Base-by-base conservation (phyloP, 1,140 invertebrate genomes). In the Lasaia peninsularis region DNA sequence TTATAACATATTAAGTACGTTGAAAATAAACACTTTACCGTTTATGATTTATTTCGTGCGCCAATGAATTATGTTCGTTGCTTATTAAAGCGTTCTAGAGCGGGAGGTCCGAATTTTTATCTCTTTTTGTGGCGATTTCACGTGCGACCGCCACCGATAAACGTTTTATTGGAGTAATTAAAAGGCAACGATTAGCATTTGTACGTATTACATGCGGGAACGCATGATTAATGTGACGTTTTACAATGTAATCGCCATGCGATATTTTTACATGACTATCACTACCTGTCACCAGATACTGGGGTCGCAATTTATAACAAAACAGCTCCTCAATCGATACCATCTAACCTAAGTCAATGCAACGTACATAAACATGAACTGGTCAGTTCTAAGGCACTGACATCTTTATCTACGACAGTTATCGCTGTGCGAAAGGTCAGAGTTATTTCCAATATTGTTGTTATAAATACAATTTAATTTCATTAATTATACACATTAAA, bases 1-100 rank as follows among this genome's bases (percentile, higher is more conserved):
- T 87, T 87, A 87, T 86, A 84, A 84, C 80, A 82, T 85, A 85
- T 83, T 86, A 87, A 85, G 80, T 85, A 84, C 78, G 73, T 83
- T 79, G 75, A 87, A 85, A 87, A 87, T 87, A 87, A 84, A 87
- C 84, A 87, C 75, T 86, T 86, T 83, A 81, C 75, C 65, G 78
- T 79, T 83, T 86, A 87, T 87, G 84, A 87, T 87, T 87, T 87
- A 87, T 87, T 84, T 73, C 69, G 73, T 80, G 74, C 75, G 72
- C 63, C 67, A 71, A 81, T 86, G 78, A 84, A 80, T 83, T 85
- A 85, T 81, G 76, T 71, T 71, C 73, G 80, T 74, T 71, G 73
- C 78, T 78, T 77, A 76, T 79, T 82, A 77, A 73, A 73, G 63
- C 62, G 69, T 62, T 72, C 67, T 74, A 77, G 80, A 86, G 71